Evolutionary conservation across 2,888 invertebrate genomes (phyloP).

Genomic region (Trichopria drosophilae): DNA sequence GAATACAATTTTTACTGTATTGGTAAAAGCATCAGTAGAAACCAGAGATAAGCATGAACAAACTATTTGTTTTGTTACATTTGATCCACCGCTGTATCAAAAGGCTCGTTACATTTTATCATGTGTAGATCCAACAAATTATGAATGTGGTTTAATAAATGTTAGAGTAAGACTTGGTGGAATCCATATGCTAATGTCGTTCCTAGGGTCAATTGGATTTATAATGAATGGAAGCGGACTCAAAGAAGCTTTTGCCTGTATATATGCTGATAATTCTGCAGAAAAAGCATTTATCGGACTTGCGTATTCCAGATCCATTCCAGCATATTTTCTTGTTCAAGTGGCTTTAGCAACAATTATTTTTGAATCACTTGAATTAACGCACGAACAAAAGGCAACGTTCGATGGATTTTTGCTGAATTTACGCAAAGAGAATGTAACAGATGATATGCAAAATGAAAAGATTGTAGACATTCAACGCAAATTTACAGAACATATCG

Average conservation of each 20-base stretch:
- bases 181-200: conserved; percentile 47
- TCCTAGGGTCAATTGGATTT: conserved; percentile 49
- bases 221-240: conserved; percentile 55
- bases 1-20: conserved; percentile 23
- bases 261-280: conserved; percentile 41
- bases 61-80: conserved; percentile 23
- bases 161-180: conserved; percentile 35
- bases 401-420: no score
- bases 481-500: no score
- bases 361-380: no score
- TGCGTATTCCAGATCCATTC: conserved; percentile 15
- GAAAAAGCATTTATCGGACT: conserved; percentile 32
- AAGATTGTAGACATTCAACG: no score
- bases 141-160: no score
- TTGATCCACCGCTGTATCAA: conserved; percentile 29
- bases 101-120: conserved; percentile 23
- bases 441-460: no score
- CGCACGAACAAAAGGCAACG: no score
- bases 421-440: no score
- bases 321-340: no score
- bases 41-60: no score
- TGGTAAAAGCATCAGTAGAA: conserved; percentile 15
- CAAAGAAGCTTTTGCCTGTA: no score
- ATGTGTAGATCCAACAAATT: conserved; percentile 7
- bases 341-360: no score